Evolutionary conservation across 1,140 invertebrate genomes (phyloP).

Genomic region (Hirudo medicinalis): DNA sequence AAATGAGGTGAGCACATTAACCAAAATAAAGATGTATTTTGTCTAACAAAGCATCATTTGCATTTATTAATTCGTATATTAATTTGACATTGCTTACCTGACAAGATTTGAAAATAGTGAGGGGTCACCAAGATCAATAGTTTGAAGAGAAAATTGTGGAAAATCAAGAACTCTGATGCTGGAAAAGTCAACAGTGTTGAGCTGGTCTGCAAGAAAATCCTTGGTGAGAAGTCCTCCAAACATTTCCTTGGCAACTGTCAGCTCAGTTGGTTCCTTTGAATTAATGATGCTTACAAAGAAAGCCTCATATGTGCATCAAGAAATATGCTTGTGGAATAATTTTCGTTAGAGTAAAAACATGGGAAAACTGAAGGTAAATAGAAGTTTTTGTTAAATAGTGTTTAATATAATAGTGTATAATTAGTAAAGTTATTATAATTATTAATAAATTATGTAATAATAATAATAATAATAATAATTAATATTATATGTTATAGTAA

Average conservation of each 20-base stretch:
- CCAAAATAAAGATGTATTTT: not conserved
- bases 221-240: constrained; percentile 40
- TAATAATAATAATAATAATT: too few species aligned
- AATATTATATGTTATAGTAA: too few species aligned
- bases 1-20: not conserved
- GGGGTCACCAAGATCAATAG: constrained; percentile 35
- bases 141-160: constrained; percentile 33
- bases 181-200: constrained; percentile 34
- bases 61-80: constrained; percentile 11
- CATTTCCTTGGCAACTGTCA: constrained; percentile 34
- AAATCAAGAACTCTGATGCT: constrained; percentile 38
- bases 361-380: too few species aligned
- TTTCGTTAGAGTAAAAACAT: too few species aligned
- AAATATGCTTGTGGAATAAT: too few species aligned
- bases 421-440: too few species aligned
- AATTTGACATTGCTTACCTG: constrained; percentile 27
- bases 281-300: too few species aligned
- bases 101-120: constrained; percentile 35
- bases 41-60: constrained; percentile 12
- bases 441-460: too few species aligned
- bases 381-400: not conserved
- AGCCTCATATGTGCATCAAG: too few species aligned
- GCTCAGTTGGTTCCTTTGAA: constrained; percentile 35
- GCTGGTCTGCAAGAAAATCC: constrained; percentile 40
- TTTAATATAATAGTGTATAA: not conserved